Conservation (phyloP, 2,113 vertebrate genomes). For the Diphyllodes magnificus region DNA sequence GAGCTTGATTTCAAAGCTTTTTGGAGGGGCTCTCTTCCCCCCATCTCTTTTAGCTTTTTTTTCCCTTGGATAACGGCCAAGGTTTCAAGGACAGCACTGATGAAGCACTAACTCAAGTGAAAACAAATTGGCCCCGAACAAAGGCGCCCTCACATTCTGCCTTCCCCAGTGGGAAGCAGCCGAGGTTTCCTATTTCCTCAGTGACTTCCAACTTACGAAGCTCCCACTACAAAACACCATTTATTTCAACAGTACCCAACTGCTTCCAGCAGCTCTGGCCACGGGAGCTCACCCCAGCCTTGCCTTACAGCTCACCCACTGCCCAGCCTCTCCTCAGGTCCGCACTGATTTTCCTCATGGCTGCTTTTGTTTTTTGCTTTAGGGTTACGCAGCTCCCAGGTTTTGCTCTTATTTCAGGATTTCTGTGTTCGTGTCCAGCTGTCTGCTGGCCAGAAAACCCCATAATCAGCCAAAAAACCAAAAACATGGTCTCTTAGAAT, state of each 20-base stretch:
- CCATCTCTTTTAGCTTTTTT: background rate
- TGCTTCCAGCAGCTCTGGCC: background rate
- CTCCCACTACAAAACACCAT: conserved; percentile 17
- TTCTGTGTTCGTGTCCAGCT: background rate
- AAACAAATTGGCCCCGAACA: conserved; percentile 59
- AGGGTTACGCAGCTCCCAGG: background rate
- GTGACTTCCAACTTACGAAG: background rate
- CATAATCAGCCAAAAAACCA: background rate
- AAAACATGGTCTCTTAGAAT: background rate
- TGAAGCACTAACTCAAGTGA: conserved; percentile 53
- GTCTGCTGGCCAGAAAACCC: background rate
- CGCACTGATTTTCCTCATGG: background rate
- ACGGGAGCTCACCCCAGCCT: background rate
- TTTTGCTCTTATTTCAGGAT: background rate
- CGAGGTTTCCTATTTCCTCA: conserved; percentile 31
- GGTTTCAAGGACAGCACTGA: conserved; percentile 43
- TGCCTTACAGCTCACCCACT: background rate
- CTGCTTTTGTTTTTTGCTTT: background rate
- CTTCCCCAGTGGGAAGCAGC: conserved; percentile 1
- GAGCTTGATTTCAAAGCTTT: conserved; percentile 29
- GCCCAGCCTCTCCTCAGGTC: background rate
- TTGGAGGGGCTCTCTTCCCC: background rate
- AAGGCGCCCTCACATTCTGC: background rate
- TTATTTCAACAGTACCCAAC: background rate
- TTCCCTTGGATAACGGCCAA: conserved; percentile 36